Percentiles rank a stretch among this genome's conserved stretches.
These are phyloP conservation scores for Agrypnus murinus DNA, from an alignment of 2,888 invertebrate genomes.

Conservation along the genomic window DNA sequence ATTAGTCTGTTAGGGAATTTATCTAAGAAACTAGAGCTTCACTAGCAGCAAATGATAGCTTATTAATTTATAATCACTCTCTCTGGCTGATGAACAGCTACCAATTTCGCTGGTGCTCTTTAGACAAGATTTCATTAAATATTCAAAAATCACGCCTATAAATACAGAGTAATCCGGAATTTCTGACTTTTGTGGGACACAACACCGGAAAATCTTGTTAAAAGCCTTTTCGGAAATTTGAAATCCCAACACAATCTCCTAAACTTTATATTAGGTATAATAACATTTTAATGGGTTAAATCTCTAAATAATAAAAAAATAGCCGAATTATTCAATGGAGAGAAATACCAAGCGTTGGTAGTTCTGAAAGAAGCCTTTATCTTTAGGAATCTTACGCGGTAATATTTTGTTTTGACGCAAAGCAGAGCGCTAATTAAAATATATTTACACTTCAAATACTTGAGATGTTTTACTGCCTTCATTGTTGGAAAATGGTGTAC, in stretches of 20 bases:
- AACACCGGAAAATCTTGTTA: conserved; percentile 15
- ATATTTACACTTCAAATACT: no score
- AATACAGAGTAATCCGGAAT: conserved; percentile 25
- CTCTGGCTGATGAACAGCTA: conserved; percentile 39
- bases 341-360: no score
- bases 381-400: no score
- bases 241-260: background rate
- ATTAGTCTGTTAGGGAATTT: conserved; percentile 50
- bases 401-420: no score
- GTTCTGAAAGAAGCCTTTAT: no score
- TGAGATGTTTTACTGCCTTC: no score
- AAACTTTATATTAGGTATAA: background rate
- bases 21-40: conserved; percentile 45
- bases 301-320: no score
- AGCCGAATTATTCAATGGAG: no score
- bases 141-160: conserved; percentile 25
- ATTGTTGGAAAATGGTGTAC: no score
- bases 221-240: conserved; percentile 4
- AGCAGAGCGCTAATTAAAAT: no score
- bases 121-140: conserved; percentile 37
- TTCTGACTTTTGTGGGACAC: conserved; percentile 19
- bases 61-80: conserved; percentile 48
- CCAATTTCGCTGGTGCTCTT: conserved; percentile 35
- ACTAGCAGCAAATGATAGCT: conserved; percentile 46
- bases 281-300: no score